phyloP scores from a whole-genome alignment of 1,140 invertebrate genomes.

The Stegodyphus dumicola region DNA sequence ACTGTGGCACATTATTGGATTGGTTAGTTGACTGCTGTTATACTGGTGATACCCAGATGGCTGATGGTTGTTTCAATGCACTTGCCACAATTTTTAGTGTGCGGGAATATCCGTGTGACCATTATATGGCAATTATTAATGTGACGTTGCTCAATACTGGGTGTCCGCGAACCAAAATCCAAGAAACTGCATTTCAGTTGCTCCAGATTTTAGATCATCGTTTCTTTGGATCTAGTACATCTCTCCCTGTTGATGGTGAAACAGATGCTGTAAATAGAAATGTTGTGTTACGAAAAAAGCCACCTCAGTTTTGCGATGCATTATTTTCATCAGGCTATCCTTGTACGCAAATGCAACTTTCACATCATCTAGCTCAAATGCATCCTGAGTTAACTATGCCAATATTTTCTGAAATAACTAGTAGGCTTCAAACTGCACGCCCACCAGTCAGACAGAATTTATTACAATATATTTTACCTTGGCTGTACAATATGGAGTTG shows the following conservation, averaged over 20 bases:
- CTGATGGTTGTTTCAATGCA: conserved; percentile 94
- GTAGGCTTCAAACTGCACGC: conserved; percentile 94
- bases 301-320: conserved; percentile 77
- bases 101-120: conserved; percentile 98
- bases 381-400: conserved; percentile 98
- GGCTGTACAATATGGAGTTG: conserved; percentile 98
- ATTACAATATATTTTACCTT: conserved; percentile 92
- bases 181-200: conserved; percentile 92
- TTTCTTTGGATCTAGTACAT: conserved; percentile 80
- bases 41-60: conserved; percentile 87
- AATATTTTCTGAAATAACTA: conserved; percentile 98
- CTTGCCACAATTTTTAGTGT: conserved; percentile 94
- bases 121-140: conserved; percentile 97
- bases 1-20: conserved; percentile 91
- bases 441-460: conserved; percentile 88
- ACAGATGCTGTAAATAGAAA: conserved; percentile 46
- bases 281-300: conserved; percentile 65
- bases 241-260: conserved; percentile 57
- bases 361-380: conserved; percentile 88
- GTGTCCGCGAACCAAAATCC: conserved; percentile 88
- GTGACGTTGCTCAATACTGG: conserved; percentile 96
- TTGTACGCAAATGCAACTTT: conserved; percentile 90
- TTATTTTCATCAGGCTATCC: conserved; percentile 88
- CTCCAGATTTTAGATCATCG: conserved; percentile 93
- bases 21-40: conserved; percentile 98